Evolutionary conservation across 1,140 invertebrate genomes (phyloP).

Genomic region (Drosophila grimshawi): DNA sequence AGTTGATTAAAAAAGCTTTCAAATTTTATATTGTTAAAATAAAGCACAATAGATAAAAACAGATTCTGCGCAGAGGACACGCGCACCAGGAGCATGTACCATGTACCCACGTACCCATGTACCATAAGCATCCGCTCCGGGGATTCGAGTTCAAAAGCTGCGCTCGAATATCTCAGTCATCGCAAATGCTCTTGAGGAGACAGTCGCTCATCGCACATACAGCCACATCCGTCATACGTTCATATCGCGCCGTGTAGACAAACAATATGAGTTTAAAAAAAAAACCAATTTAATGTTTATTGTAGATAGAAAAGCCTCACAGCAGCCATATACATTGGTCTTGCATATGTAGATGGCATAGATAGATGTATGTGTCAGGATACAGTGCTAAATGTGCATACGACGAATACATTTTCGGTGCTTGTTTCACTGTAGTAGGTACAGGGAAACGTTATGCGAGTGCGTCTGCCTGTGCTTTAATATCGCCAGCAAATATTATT

Average conservation of each 20-base stretch:
- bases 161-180: constrained; percentile 40
- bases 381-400: constrained; percentile 2
- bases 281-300: constrained; percentile 28
- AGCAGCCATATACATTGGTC: constrained; percentile 9
- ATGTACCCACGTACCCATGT: neutral
- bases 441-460: neutral
- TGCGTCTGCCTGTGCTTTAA: neutral
- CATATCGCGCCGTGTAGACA: constrained; percentile 3
- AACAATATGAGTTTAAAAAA: constrained; percentile 37
- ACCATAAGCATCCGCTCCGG: constrained; percentile 34
- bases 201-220: constrained; percentile 16
- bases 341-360: neutral
- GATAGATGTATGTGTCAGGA: constrained; percentile 5
- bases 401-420: neutral
- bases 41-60: constrained; percentile 15
- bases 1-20: constrained; percentile 26
- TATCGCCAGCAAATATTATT: constrained; percentile 2
- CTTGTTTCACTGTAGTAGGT: neutral
- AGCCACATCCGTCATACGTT: neutral
- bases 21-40: constrained; percentile 35
- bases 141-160: constrained; percentile 35
- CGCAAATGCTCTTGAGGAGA: constrained; percentile 38
- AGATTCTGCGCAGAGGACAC: constrained; percentile 45
- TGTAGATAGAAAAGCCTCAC: constrained; percentile 23
- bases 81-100: constrained; percentile 17